These are phyloP conservation scores for Takifugu flavidus DNA, from an alignment of 2,113 vertebrate species.

Conservation along the genomic window DNA sequence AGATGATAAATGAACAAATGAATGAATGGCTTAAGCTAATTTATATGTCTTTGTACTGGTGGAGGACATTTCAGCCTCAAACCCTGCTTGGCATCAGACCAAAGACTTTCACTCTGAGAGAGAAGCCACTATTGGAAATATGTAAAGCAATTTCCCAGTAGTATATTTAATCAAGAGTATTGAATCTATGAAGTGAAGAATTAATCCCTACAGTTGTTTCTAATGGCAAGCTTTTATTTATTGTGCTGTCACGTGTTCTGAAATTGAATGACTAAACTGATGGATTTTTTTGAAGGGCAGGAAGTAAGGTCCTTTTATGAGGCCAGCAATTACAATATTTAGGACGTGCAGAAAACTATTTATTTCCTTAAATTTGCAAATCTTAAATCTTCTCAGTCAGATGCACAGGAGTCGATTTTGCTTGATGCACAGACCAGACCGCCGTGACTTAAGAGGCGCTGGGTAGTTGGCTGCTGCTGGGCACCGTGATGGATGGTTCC, in stretches of 20 bases:
- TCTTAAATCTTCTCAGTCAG: constrained; percentile 8
- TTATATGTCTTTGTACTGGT: too few relatives aligned
- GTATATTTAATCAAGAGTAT: too few relatives aligned
- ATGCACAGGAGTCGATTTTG: constrained; percentile 30
- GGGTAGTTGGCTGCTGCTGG: constrained; percentile 7
- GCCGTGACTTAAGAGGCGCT: constrained; percentile 14
- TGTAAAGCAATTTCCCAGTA: too few relatives aligned
- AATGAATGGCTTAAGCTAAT: too few relatives aligned
- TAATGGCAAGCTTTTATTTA: neutral
- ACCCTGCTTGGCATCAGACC: too few relatives aligned
- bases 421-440: constrained; percentile 30
- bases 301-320: constrained; percentile 15
- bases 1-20: too few relatives aligned
- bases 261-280: neutral
- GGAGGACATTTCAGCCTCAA: too few relatives aligned
- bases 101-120: too few relatives aligned
- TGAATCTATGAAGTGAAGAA: neutral
- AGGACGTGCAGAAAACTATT: constrained; percentile 10
- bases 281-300: neutral
- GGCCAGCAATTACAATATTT: constrained; percentile 8
- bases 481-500: constrained; percentile 39
- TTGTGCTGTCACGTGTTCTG: neutral
- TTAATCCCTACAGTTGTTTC: neutral
- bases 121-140: too few relatives aligned
- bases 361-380: constrained; percentile 24